Evolutionary conservation across 2,797 vertebrate species (phyloP).

Genomic region (Sarcophilus harrisii): DNA sequence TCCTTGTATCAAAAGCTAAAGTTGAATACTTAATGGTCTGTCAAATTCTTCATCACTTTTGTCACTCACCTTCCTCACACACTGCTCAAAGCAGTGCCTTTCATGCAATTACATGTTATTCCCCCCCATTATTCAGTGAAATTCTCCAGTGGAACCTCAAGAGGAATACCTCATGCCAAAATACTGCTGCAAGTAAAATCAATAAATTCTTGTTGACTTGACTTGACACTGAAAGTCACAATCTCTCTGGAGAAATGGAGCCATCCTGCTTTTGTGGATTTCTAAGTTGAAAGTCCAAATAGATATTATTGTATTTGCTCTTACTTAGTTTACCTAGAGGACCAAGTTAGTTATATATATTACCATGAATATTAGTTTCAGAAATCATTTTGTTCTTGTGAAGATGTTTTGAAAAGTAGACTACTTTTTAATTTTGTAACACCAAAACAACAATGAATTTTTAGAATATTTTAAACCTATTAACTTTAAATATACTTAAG

Average conservation of each 20-base stretch:
- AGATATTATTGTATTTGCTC: neutral
- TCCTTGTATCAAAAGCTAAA: neutral
- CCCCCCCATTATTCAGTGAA: neutral
- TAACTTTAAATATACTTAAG: neutral
- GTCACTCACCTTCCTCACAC: neutral
- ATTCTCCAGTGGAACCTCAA: neutral
- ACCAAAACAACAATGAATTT: neutral
- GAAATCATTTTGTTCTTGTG: neutral
- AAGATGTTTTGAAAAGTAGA: neutral
- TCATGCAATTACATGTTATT: neutral
- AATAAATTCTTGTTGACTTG: neutral
- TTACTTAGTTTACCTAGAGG: neutral
- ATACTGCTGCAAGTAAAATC: neutral
- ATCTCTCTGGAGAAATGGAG: neutral
- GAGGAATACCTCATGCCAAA: neutral
- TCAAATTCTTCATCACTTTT: neutral
- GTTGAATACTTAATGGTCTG: neutral
- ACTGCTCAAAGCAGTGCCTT: neutral
- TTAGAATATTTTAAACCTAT: neutral
- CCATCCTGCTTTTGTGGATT: neutral
- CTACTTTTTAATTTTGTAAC: conserved; percentile 9
- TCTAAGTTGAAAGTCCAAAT: neutral
- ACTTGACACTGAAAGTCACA: neutral
- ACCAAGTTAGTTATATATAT: neutral
- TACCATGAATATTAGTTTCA: neutral